Conservation (phyloP, 2,888 invertebrate species). For the Steinernema carpocapsae region DNA sequence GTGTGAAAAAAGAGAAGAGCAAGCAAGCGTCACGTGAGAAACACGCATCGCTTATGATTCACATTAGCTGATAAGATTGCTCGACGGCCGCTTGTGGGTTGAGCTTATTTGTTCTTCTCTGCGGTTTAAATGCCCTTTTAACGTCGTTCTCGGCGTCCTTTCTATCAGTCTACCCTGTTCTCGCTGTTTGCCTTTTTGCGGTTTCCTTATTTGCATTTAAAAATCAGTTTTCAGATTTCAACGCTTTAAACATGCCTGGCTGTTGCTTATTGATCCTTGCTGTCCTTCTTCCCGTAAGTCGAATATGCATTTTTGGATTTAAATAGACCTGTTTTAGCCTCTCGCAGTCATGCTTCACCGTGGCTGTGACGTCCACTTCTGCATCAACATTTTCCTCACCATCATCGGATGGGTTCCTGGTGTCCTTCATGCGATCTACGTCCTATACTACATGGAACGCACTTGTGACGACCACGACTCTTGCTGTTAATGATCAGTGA, state of each 20-base stretch:
- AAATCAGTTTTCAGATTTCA: no score
- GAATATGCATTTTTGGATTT: background rate
- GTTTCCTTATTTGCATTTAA: background rate
- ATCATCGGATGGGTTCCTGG: slow-evolving; percentile 16
- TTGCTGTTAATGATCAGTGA: background rate
- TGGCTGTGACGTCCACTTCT: slow-evolving; percentile 26
- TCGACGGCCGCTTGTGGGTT: background rate
- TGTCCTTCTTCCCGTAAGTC: slow-evolving; percentile 13
- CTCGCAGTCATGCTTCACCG: slow-evolving; percentile 16
- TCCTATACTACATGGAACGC: slow-evolving; percentile 21
- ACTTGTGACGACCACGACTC: slow-evolving; percentile 7
- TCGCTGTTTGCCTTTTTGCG: background rate
- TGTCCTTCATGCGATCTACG: slow-evolving; percentile 9
- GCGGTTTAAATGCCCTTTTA: background rate
- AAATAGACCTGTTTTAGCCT: background rate
- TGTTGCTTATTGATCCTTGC: slow-evolving; percentile 16
- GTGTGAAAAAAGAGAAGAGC: no score
- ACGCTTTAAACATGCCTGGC: background rate
- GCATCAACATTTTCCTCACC: slow-evolving; percentile 21
- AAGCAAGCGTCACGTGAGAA: no score
- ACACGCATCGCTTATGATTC: background rate
- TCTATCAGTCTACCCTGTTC: background rate
- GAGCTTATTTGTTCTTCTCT: background rate
- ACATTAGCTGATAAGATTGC: background rate
- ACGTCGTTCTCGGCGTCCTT: background rate